Conservation (phyloP, 2,797 vertebrate species). For the Eospalax fontanierii region DNA sequence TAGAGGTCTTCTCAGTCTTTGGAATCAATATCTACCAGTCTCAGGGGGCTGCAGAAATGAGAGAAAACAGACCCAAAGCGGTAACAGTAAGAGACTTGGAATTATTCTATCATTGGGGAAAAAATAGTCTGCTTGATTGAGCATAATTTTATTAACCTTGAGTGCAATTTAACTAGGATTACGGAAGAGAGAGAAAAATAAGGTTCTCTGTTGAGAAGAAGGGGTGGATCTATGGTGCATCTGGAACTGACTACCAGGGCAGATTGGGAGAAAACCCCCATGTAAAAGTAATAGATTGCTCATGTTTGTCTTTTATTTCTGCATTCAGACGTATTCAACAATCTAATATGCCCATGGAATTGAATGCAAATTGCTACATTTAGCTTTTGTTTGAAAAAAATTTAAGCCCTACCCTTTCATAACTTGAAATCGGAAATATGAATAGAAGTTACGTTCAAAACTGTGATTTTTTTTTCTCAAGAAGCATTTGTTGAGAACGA, state of each 20-base stretch:
- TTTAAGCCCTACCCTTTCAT: constrained; percentile 10
- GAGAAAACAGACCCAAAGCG: constrained; percentile 44
- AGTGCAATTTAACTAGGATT: constrained; percentile 39
- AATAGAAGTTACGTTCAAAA: not conserved
- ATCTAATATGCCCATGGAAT: constrained; percentile 13
- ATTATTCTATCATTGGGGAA: constrained; percentile 19
- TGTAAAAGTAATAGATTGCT: constrained; percentile 37
- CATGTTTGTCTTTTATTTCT: constrained; percentile 57
- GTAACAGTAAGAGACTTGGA: constrained; percentile 27
- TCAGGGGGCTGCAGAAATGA: constrained; percentile 32
- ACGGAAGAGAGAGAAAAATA: constrained; percentile 27
- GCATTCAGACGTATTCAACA: not conserved
- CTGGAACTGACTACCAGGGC: not conserved
- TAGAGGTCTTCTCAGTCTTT: constrained; percentile 15
- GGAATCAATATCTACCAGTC: constrained; percentile 11
- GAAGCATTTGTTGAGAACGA: not conserved
- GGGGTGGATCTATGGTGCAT: not conserved
- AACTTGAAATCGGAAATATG: constrained; percentile 29
- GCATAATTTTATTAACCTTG: constrained; percentile 34
- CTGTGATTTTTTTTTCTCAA: not conserved
- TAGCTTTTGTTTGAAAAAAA: constrained; percentile 52
- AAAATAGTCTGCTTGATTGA: constrained; percentile 54
- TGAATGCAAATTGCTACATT: constrained; percentile 4
- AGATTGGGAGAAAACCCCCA: constrained; percentile 20
- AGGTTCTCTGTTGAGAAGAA: not conserved